Base-by-base conservation (phyloP, 2,888 invertebrate genomes). In the Nowickia ferox region DNA sequence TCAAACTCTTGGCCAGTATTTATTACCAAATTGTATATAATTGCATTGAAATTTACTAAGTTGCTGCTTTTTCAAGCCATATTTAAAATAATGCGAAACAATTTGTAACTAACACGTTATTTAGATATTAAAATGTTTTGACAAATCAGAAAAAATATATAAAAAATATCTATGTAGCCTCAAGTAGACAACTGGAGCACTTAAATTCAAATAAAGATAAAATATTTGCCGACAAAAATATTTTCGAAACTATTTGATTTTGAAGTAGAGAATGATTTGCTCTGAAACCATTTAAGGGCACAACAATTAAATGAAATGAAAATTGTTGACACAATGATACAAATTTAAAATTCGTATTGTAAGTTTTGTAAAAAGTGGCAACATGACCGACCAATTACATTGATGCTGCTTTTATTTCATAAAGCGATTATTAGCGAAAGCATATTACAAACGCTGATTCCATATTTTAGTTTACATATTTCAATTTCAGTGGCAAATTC, bases 1-100 rank as follows among this genome's bases (percentile, higher is more conserved):
- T 63, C 53, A 53, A 13, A 63, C 17, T 72, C 44, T 44, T 59
- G 42, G 61, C 8, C 10, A 59, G 17, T 69, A 57, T 46, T 69
- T 61, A 48, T 17, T 30, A 38, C 80, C 71, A 80, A 80, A 80
- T 84, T 71, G 44, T 66, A 76, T 66, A 66, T 72, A 84, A 80
- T 84, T 76, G 76, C 10, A n/a, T 76, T 63, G 13, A 44, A 17
- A 53, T 63, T 17, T 38, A 55, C 55, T 63, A 30, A 74, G 42
- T 65, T 11, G 66, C 61, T 46, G 19, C 53, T 79, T 75, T 68
- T 61, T 63, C 48, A 57, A 44, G 42, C 80, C 80, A 61, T 59
- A 72, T 76, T 71, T 61, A 53, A 48, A 57, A 40, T 30, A n/a
- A 63, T 38, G 44, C 0, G 38, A 76, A 76, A 81, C 46, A 84